Percentiles rank a stretch among this genome's conserved stretches.
Evolutionary conservation across 2,797 vertebrate genomes (phyloP).

Genomic region (Mallotus villosus): DNA sequence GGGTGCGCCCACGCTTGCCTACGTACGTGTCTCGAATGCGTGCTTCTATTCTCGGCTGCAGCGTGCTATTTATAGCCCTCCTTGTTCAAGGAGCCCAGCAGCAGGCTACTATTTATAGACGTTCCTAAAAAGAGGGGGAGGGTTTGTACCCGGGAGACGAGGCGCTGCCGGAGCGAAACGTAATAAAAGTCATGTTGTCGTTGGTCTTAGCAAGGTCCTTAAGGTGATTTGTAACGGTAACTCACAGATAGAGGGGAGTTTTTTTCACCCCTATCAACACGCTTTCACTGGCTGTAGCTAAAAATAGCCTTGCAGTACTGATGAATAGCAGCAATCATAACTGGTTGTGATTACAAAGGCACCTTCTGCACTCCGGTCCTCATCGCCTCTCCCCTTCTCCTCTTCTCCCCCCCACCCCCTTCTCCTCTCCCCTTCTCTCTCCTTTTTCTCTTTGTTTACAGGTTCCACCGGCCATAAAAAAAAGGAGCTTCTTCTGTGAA

Average conservation of each 20-base stretch:
- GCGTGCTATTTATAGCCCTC: conserved; percentile 63
- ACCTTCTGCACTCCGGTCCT: conserved; percentile 25
- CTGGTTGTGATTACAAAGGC: conserved; percentile 41
- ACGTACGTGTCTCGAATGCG: background rate
- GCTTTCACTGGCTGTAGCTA: conserved; percentile 34
- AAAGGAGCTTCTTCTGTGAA: conserved; percentile 95
- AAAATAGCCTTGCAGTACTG: conserved; percentile 57
- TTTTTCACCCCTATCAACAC: background rate
- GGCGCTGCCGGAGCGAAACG: conserved; percentile 21
- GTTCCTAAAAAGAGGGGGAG: conserved; percentile 23
- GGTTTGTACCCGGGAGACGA: conserved; percentile 37
- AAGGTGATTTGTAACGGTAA: conserved; percentile 50
- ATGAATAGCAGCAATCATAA: conserved; percentile 49
- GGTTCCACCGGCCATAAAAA: conserved; percentile 96
- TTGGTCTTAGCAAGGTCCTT: conserved; percentile 46
- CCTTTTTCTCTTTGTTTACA: conserved; percentile 51
- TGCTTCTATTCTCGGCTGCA: conserved; percentile 53
- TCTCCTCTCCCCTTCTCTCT: background rate
- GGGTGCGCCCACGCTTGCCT: background rate
- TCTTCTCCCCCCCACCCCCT: conserved; percentile 2
- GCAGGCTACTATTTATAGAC: conserved; percentile 66
- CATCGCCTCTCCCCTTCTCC: background rate
- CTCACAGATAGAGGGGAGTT: conserved; percentile 32
- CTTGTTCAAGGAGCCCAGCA: conserved; percentile 23
- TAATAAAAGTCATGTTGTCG: conserved; percentile 39